Evolutionary conservation across 2,888 invertebrate genomes (phyloP).

Genomic region (Strigamia crassipes): DNA sequence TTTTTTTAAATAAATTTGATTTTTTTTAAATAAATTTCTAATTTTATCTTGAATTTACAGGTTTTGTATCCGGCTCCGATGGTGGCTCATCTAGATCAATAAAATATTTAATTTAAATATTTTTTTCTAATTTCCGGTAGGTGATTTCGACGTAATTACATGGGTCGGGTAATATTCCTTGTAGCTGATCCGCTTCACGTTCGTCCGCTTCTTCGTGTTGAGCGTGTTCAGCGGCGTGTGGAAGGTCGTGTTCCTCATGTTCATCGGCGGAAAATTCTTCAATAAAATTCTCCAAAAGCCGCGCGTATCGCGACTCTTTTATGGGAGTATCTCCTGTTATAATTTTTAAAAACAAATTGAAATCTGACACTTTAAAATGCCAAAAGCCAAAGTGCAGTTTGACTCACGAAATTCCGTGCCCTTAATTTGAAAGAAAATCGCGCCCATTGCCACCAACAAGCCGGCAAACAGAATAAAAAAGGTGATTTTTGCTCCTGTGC

Average conservation of each 20-base stretch:
- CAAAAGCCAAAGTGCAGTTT: neutral
- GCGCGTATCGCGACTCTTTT: constrained; percentile 48
- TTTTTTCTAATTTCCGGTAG: too few relatives aligned
- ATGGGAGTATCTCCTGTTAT: constrained; percentile 41
- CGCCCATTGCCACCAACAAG: constrained; percentile 72
- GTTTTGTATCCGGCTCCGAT: constrained; percentile 43
- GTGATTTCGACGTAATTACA: neutral
- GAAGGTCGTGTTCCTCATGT: constrained; percentile 47
- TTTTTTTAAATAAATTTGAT: too few relatives aligned
- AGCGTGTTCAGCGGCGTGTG: constrained; percentile 13
- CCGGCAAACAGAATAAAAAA: constrained; percentile 76
- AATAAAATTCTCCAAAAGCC: constrained; percentile 48
- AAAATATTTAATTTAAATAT: neutral
- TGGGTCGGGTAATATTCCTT: neutral
- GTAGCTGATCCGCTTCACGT: neutral
- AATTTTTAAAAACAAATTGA: neutral
- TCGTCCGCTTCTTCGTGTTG: constrained; percentile 53
- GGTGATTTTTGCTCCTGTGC: constrained; percentile 81
- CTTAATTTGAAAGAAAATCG: constrained; percentile 64
- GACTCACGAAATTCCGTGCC: constrained; percentile 44
- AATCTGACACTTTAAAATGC: neutral
- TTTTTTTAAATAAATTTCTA: too few relatives aligned
- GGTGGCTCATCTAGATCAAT: neutral
- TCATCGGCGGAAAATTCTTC: constrained; percentile 47
- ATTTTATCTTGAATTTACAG: neutral